Base-by-base conservation (phyloP, 92 coral and sea anemone genomes). In the Porites rus region DNA sequence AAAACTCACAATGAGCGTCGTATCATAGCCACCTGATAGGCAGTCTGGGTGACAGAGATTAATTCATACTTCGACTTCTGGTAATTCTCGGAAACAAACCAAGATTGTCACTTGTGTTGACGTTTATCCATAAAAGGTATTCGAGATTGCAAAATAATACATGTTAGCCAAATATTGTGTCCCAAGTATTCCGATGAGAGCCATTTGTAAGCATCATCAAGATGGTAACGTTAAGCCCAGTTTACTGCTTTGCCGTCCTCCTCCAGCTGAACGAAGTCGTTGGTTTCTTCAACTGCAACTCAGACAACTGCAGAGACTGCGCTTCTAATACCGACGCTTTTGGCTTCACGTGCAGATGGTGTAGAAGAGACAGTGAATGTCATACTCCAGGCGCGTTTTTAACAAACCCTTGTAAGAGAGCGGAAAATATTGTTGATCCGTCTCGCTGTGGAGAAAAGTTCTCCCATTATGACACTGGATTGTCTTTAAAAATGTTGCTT, bases 401-500 rank as follows among this genome's bases (percentile, higher is more conserved):
- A 31, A 10, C 84, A 50, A 92, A 92, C 78, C 85, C 81, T 19
- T 92, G 94, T 84, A 84, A 84, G 28, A 66, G 82, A 46, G 84
- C 90, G 8, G 90, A 89, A 22, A 89, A 89, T 22, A 76, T 92
- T 9, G 87, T 91, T 7, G 71, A 51, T 3, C 22, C 61, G 60
- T 21, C 86, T 5, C 66, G 25, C 61, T 91, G 94, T 73, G 74
- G 51, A 53, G n/a, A 46, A 0, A 56, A 74, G n/a, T 63, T 74
- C 24, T 84, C 91, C 4, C 65, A 50, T 7, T 92, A 92, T 73
- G 78, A 79, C 22, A 80, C 83, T 43, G 72, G 62, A 50, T 79
- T 92, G 60, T 90, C 92, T 11, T 52, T 78, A 72, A 92, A 92
- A 80, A 92, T 92, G 95, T 64, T 92, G 22, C 76, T 74, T 25